Evolutionary conservation across 2,113 vertebrate species (phyloP).

Genomic region (Macquaria australasica): DNA sequence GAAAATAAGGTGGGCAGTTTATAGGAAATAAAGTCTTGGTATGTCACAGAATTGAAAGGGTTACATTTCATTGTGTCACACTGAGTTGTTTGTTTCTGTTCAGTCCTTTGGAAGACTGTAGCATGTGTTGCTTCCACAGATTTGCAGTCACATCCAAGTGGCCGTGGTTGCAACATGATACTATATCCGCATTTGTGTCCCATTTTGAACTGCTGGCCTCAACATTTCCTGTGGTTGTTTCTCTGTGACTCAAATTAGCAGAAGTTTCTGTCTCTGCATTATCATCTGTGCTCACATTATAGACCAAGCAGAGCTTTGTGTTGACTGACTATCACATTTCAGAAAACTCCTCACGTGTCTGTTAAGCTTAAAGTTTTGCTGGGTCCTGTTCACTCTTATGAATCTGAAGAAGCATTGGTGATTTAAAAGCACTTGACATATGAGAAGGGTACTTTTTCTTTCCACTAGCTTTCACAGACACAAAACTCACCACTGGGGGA

Average conservation of each 20-base stretch:
- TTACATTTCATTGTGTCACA: not conserved
- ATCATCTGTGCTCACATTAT: not conserved
- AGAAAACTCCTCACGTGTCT: not conserved
- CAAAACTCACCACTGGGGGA: conserved; percentile 43
- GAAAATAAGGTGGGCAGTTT: not conserved
- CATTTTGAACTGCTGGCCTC: conserved; percentile 36
- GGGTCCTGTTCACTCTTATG: not conserved
- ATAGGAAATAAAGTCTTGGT: not conserved
- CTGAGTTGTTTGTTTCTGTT: not conserved
- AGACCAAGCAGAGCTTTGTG: conserved; percentile 1
- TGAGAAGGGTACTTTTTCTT: conserved; percentile 39
- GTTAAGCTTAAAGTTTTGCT: not conserved
- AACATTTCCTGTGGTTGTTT: conserved; percentile 67
- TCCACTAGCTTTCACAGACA: conserved; percentile 30
- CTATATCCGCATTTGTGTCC: conserved; percentile 71
- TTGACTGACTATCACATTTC: not conserved
- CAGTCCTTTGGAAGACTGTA: not conserved
- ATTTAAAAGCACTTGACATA: conserved; percentile 26
- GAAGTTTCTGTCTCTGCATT: conserved; percentile 24
- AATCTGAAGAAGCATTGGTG: not conserved
- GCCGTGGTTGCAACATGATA: conserved; percentile 61
- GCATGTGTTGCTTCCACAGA: conserved; percentile 22
- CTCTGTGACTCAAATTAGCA: conserved; percentile 30
- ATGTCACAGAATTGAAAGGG: not conserved
- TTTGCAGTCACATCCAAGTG: conserved; percentile 45